Conservation (phyloP, 2,797 vertebrate species). For the Acipenser ruthenus region DNA sequence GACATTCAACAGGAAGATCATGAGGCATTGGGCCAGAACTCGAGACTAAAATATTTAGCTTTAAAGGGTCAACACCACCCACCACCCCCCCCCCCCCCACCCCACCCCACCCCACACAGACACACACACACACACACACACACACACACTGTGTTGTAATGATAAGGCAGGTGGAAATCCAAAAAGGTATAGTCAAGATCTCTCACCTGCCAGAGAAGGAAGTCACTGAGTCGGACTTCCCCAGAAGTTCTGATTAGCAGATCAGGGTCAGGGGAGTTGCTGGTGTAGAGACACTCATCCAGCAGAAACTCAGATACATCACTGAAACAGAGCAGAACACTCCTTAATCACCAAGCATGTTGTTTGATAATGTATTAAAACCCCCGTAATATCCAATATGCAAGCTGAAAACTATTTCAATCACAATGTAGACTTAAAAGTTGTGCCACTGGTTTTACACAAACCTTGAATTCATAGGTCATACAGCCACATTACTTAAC, state of each 20-base stretch:
- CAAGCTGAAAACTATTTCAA: no score
- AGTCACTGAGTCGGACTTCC: conserved; percentile 93
- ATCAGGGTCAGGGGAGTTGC: conserved; percentile 86
- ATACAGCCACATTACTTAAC: no score
- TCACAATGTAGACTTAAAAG: no score
- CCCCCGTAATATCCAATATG: no score
- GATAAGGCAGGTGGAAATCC: neutral
- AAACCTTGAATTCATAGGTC: no score
- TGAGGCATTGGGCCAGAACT: no score
- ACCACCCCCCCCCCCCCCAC: neutral
- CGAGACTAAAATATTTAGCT: no score
- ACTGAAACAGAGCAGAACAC: conserved; percentile 44
- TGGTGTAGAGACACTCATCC: conserved; percentile 88
- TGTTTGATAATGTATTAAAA: no score
- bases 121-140: neutral
- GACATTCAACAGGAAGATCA: neutral
- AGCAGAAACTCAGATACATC: conserved; percentile 85
- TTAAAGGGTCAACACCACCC: no score
- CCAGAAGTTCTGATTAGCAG: conserved; percentile 94
- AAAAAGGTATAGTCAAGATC: neutral
- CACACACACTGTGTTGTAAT: neutral
- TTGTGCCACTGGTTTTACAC: no score
- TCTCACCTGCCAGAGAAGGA: conserved; percentile 93
- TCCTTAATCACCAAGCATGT: neutral
- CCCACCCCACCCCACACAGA: neutral